Evolutionary conservation across 2,113 vertebrate genomes (phyloP).

Genomic region (Tyto alba): DNA sequence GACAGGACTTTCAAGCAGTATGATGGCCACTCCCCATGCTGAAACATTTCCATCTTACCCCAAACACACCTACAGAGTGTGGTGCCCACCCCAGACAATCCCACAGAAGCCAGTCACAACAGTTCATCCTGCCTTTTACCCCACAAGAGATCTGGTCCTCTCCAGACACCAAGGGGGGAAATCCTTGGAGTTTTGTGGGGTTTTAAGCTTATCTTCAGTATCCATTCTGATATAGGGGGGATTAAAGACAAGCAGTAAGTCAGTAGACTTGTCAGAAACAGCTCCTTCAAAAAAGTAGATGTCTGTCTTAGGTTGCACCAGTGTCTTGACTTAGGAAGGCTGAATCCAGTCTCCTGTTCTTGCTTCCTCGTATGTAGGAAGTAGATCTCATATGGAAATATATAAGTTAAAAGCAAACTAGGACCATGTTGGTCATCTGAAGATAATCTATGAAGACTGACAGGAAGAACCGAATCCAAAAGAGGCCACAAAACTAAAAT

Average conservation of each 20-base stretch:
- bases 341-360: neutral
- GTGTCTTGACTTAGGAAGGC: neutral
- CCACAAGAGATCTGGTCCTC: neutral
- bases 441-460: neutral
- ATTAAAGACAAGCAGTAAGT: neutral
- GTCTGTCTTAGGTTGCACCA: neutral
- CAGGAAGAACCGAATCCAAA: neutral
- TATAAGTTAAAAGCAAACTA: neutral
- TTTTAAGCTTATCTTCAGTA: neutral
- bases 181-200: neutral
- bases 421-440: neutral
- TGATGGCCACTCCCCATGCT: neutral
- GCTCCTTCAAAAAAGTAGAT: neutral
- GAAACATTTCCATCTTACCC: neutral
- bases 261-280: neutral
- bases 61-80: neutral
- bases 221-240: neutral
- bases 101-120: neutral
- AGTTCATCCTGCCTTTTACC: neutral
- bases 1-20: neutral
- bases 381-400: neutral
- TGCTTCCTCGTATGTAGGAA: neutral
- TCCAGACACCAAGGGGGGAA: neutral
- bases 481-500: neutral
- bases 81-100: neutral